A percentile compares a stretch with the other conserved stretches of the same genome.
Evolutionary conservation across 2,113 vertebrate genomes (phyloP).

Genomic region (Protobothrops flavoviridis): DNA sequence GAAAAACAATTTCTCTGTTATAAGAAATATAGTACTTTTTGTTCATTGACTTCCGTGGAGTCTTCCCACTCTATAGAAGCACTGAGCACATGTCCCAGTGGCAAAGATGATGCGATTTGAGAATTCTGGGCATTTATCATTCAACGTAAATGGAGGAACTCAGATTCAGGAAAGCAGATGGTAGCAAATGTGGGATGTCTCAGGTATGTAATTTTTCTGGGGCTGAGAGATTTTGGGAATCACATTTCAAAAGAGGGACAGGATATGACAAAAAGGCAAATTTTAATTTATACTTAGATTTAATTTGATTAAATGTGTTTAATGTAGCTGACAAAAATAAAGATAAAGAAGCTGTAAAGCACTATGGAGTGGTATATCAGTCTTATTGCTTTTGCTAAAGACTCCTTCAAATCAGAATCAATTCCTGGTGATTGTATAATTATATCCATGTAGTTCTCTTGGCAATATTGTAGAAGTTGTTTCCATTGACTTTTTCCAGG

Average conservation of each 20-base stretch:
- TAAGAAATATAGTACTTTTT: background rate
- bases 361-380: background rate
- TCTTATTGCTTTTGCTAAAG: background rate
- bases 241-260: background rate
- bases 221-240: background rate
- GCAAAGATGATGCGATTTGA: background rate
- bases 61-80: background rate
- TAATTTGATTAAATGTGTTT: background rate
- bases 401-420: background rate
- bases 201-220: background rate
- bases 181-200: background rate
- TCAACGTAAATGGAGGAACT: background rate
- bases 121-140: background rate
- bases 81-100: background rate
- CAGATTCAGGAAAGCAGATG: background rate
- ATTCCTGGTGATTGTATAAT: background rate
- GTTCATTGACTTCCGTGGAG: background rate
- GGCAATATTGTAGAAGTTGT: background rate
- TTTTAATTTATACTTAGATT: background rate
- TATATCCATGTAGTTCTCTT: background rate
- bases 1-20: background rate
- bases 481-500: background rate
- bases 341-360: background rate
- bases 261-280: background rate
- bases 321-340: background rate